A percentile compares a stretch with the other conserved stretches of the same genome.
phyloP scores from a whole-genome alignment of 2,113 vertebrate genomes.

The Aepyceros melampus region DNA sequence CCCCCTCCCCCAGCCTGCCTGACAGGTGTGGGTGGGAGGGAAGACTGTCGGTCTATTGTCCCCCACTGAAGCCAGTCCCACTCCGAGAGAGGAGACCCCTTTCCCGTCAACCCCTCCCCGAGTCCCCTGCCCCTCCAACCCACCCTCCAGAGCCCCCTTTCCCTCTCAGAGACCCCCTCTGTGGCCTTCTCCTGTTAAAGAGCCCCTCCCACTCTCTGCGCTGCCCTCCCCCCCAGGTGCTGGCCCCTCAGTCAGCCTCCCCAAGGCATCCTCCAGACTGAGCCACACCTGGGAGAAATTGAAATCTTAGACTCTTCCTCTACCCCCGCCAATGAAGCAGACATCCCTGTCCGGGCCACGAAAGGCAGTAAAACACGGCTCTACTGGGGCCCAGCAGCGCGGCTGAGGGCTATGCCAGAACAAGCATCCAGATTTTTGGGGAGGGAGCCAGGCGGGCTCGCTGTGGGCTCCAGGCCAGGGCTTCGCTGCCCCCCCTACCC shows the following conservation, averaged over 20 bases:
- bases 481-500: not conserved
- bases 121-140: not conserved
- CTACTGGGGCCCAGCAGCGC: not conserved
- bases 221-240: constrained; percentile 13
- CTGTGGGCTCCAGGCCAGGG: constrained; percentile 2
- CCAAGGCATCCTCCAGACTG: constrained; percentile 54
- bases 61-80: not conserved
- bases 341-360: constrained; percentile 36
- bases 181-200: not conserved
- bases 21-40: constrained; percentile 64
- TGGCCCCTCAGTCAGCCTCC: constrained; percentile 58
- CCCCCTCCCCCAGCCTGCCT: constrained; percentile 45
- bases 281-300: constrained; percentile 74
- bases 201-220: not conserved
- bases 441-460: not conserved
- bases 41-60: constrained; percentile 34
- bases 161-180: not conserved
- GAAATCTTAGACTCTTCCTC: constrained; percentile 68
- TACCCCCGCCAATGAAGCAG: constrained; percentile 40
- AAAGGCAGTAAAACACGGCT: constrained; percentile 45
- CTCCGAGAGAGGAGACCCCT: not conserved
- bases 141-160: not conserved
- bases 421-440: constrained; percentile 14
- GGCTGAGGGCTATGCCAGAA: constrained; percentile 24
- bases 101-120: not conserved